Evolutionary conservation across 2,888 invertebrate species (phyloP), one percentile per base, ranked within the genome.

Genomic region (Dilophus febrilis): DNA sequence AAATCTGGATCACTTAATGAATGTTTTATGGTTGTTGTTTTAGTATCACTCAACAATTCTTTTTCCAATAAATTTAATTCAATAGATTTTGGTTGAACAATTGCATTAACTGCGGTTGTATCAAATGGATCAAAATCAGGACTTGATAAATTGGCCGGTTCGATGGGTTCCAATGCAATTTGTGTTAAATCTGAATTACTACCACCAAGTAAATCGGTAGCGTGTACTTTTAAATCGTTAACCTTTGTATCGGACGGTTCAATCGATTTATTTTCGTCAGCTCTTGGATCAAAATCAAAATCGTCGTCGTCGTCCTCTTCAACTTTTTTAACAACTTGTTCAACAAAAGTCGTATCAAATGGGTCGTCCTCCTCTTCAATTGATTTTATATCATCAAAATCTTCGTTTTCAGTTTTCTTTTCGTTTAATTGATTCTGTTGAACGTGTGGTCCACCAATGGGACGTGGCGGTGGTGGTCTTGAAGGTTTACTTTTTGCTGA

Each of bases 341-440:
- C 80, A 0, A 80, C 85, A 58, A 84, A 84, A 37, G 81, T 74
- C 17, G 87, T 87, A 53, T 87, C 86, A 51, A 87, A 87, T 0
- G 87, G 87, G 69, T 87, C 62, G 40, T 42, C 42, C 55, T 58
- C 59, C 41, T 56, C 86, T 38, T 64, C 64, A 50, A 72, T 74
- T 51, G 72, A 70, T 46, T 69, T 72, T 46, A 64, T 53, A 52
- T 71, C 70, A 38, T 40, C 42, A 10, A 45, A 40, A 16, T 14
- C 27, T 2, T 33, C 39, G 3, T 27, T 8, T 13, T 39, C 58
- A 56, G 40, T 56, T 56, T 2, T 56, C 47, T 42, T 53, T 54
- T 11, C 53, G 4, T 14, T 51, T 2, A 56, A 55, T 22, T 22
- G 4, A 22, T 22, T 22, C 8, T 7, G 54, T 56, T 12, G 53